Evolutionary conservation across 2,113 vertebrate species (phyloP).

Genomic region (Thomomys bottae): DNA sequence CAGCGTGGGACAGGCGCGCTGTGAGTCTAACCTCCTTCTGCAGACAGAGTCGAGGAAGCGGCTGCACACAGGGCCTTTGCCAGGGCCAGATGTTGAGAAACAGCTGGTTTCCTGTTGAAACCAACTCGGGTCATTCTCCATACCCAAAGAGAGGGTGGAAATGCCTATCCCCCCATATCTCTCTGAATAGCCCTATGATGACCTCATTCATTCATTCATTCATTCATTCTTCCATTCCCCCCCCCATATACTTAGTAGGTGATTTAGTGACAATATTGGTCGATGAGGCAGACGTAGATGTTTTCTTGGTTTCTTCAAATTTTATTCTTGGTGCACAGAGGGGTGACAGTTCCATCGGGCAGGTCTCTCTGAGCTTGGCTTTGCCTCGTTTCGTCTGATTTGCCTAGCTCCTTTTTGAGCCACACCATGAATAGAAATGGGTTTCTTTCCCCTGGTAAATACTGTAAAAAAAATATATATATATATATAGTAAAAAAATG

Average conservation of each 20-base stretch:
- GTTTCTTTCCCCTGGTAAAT: background rate
- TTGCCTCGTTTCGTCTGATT: too few species aligned
- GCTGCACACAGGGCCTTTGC: background rate
- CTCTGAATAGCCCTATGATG: background rate
- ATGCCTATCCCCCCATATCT: background rate
- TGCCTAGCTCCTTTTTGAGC: too few species aligned
- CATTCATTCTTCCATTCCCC: too few species aligned
- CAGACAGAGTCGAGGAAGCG: too few species aligned
- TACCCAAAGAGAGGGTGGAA: background rate
- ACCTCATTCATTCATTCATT: too few species aligned
- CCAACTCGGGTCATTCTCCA: background rate
- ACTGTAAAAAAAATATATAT: too few species aligned
- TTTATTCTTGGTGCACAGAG: too few species aligned
- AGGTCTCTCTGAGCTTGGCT: too few species aligned
- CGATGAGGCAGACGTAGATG: background rate
- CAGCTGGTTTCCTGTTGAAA: background rate
- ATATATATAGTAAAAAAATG: too few species aligned
- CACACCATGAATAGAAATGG: too few species aligned
- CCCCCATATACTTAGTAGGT: too few species aligned
- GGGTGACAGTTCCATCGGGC: too few species aligned
- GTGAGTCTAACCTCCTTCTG: background rate
- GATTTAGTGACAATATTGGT: background rate
- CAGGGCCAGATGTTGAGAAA: background rate
- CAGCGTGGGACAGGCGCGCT: background rate
- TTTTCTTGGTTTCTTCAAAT: background rate